Percentiles rank a stretch among this genome's conserved stretches.
phyloP scores from a whole-genome alignment of 2,888 invertebrate genomes.

The Philereme vetulata region DNA sequence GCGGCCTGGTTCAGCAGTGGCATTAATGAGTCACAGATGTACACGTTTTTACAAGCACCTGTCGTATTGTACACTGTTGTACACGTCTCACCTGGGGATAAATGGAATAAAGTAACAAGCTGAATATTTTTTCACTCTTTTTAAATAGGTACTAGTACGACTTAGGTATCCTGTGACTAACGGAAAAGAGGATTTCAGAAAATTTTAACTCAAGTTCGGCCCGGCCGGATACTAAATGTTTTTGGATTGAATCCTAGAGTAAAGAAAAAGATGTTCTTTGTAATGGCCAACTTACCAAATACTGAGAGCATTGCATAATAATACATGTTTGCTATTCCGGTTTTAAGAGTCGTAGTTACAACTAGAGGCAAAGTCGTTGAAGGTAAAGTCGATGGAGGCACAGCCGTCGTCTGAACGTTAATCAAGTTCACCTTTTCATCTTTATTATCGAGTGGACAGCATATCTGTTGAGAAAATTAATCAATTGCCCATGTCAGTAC shows the following conservation, averaged over 20 bases:
- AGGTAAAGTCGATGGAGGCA: conserved; percentile 5
- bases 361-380: conserved; percentile 10
- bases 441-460: conserved; percentile 17
- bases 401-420: neutral
- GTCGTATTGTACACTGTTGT: conserved; percentile 22
- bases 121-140: too few species aligned
- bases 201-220: too few species aligned
- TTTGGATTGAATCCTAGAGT: too few species aligned
- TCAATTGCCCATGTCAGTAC: too few species aligned
- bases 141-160: too few species aligned
- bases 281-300: conserved; percentile 9
- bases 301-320: conserved; percentile 18
- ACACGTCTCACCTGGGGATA: conserved; percentile 18
- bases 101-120: conserved; percentile 7
- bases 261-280: neutral
- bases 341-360: conserved; percentile 30
- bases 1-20: conserved; percentile 4
- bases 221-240: too few species aligned
- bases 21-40: conserved; percentile 12
- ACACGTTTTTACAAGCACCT: conserved; percentile 20
- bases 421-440: conserved; percentile 4
- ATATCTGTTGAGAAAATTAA: conserved; percentile 6
- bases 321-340: neutral
- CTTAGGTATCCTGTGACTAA: too few species aligned
- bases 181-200: too few species aligned